Percentiles rank a stretch among this genome's conserved stretches.
phyloP scores from a whole-genome alignment of 2,797 vertebrate species.

The Hybognathus amarus region DNA sequence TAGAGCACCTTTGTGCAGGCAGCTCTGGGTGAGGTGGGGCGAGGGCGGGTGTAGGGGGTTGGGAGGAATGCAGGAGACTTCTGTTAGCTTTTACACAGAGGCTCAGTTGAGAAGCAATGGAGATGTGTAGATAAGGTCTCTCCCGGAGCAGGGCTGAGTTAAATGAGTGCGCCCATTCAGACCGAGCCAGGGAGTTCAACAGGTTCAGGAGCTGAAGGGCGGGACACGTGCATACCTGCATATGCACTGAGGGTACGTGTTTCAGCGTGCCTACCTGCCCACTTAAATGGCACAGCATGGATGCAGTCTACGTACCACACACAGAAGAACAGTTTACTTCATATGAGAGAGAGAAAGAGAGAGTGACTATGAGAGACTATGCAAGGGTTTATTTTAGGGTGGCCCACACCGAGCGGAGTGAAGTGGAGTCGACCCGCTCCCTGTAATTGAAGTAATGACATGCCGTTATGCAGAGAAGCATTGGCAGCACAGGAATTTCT shows the following conservation, averaged over 20 bases:
- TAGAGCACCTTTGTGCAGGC: conserved; percentile 68
- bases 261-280: conserved; percentile 5
- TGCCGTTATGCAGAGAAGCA: conserved; percentile 38
- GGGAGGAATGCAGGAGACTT: conserved; percentile 55
- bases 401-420: conserved; percentile 18
- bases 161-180: conserved; percentile 51
- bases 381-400: conserved; percentile 38
- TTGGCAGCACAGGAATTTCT: conserved; percentile 35
- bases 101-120: conserved; percentile 42
- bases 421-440: conserved; percentile 42
- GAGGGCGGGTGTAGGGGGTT: conserved; percentile 9
- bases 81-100: conserved; percentile 57
- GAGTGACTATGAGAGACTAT: conserved; percentile 24
- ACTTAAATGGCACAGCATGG: not conserved
- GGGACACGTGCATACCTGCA: conserved; percentile 42
- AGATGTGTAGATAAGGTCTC: conserved; percentile 49
- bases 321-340: not conserved
- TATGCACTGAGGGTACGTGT: conserved; percentile 13
- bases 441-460: conserved; percentile 63
- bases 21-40: conserved; percentile 23
- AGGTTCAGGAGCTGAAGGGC: conserved; percentile 47
- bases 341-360: conserved; percentile 13
- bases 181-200: conserved; percentile 46
- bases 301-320: not conserved
- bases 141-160: conserved; percentile 30